Percentiles rank a stretch among this genome's conserved stretches.
Conservation (phyloP, 2,113 vertebrate species). For the Euleptes europaea region DNA sequence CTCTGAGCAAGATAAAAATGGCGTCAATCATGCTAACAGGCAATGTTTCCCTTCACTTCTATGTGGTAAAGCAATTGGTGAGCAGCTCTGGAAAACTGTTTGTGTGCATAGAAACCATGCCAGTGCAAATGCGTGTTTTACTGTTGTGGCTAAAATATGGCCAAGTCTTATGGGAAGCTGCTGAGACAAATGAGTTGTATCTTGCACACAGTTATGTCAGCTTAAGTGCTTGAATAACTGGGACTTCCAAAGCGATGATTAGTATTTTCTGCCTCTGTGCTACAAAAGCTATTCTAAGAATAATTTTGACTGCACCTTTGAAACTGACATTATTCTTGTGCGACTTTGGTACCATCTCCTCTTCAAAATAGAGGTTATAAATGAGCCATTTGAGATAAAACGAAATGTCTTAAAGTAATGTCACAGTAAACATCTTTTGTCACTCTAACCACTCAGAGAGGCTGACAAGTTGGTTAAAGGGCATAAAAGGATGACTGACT, state of each 20-base stretch:
- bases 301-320: not conserved
- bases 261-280: not conserved
- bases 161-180: not conserved
- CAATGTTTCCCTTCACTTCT: not conserved
- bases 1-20: too few species aligned
- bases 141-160: not conserved
- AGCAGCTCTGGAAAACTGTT: not conserved
- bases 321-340: not conserved
- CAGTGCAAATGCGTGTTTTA: not conserved
- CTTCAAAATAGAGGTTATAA: not conserved
- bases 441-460: not conserved
- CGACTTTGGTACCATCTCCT: not conserved
- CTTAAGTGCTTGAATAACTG: not conserved
- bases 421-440: not conserved
- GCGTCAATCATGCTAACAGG: too few species aligned
- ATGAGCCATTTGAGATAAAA: not conserved
- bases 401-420: not conserved
- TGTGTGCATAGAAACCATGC: not conserved
- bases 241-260: not conserved
- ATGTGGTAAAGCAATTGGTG: not conserved
- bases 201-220: not conserved
- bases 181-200: not conserved
- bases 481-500: not conserved
- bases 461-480: not conserved
- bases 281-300: not conserved